phyloP scores from a whole-genome alignment of 2,888 invertebrate species.

The Drosophila pullipes region DNA sequence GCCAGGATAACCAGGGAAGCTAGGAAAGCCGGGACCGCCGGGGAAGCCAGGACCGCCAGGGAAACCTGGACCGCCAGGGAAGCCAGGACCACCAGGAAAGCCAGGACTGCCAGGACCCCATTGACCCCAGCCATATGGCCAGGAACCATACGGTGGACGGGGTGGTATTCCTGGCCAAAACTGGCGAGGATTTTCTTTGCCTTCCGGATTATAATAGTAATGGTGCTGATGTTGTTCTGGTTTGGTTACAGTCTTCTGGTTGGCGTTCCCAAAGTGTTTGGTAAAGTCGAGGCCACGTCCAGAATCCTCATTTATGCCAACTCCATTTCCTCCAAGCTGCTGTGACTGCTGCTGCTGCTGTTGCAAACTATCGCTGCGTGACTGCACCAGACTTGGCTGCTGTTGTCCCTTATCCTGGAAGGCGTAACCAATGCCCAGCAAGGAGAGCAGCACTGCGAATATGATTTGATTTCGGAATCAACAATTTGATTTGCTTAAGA shows the following conservation, averaged over 20 bases:
- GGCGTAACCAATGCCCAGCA: constrained; percentile 35
- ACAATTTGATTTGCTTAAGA: neutral
- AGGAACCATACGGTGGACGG: constrained; percentile 32
- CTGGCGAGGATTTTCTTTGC: constrained; percentile 60
- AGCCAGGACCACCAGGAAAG: constrained; percentile 18
- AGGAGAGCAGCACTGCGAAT: constrained; percentile 48
- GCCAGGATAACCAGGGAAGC: constrained; percentile 34
- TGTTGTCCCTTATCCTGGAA: constrained; percentile 65
- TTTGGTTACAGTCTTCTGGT: constrained; percentile 52
- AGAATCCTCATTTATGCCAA: constrained; percentile 41
- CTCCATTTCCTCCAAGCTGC: neutral
- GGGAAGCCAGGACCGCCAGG: constrained; percentile 17
- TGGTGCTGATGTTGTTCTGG: constrained; percentile 64
- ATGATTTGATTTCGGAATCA: neutral
- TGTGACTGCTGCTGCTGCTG: constrained; percentile 15
- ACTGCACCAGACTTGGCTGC: constrained; percentile 47
- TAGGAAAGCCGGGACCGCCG: constrained; percentile 8
- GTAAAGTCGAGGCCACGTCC: constrained; percentile 58
- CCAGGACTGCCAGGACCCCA: constrained; percentile 31
- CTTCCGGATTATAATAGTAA: constrained; percentile 72
- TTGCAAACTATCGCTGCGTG: constrained; percentile 41
- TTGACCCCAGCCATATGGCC: constrained; percentile 41
- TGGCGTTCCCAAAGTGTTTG: constrained; percentile 59
- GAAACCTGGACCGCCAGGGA: neutral
- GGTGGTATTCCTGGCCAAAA: constrained; percentile 31